These are phyloP conservation scores for Tenualosa ilisha DNA, from an alignment of 2,797 vertebrate species.

Conservation along the genomic window DNA sequence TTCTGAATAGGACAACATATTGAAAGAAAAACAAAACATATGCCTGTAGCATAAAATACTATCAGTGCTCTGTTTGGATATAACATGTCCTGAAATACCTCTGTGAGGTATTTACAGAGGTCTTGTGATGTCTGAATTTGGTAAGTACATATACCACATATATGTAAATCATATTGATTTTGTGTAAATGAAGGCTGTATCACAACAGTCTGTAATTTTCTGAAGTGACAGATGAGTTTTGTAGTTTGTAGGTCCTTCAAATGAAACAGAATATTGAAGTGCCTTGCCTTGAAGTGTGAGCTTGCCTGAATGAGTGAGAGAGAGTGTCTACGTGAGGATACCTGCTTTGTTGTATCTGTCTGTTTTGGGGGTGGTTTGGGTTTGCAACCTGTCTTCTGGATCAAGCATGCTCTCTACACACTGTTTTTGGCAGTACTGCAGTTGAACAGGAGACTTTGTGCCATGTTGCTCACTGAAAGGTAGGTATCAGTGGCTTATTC, in stretches of 20 bases:
- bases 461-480: conserved; percentile 61
- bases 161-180: conserved; percentile 12
- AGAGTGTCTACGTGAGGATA: conserved; percentile 9
- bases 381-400: conserved; percentile 32
- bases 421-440: conserved; percentile 58
- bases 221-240: neutral
- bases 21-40: neutral
- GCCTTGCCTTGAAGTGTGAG: conserved; percentile 44
- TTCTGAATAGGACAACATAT: neutral
- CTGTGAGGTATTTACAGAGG: neutral
- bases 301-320: conserved; percentile 23
- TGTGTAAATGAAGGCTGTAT: neutral
- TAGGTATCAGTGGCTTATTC: conserved; percentile 70
- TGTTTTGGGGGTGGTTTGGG: neutral
- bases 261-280: conserved; percentile 24
- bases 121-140: conserved; percentile 12
- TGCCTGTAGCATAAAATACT: neutral
- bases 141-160: conserved; percentile 12
- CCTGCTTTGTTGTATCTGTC: conserved; percentile 5
- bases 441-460: conserved; percentile 51
- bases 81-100: neutral
- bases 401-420: conserved; percentile 54
- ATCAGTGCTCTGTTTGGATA: neutral
- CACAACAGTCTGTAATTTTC: neutral
- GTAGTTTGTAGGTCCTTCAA: conserved; percentile 3